These are phyloP conservation scores for Phylloscopus collybita DNA, from an alignment of 2,797 vertebrate genomes.

Conservation along the genomic window DNA sequence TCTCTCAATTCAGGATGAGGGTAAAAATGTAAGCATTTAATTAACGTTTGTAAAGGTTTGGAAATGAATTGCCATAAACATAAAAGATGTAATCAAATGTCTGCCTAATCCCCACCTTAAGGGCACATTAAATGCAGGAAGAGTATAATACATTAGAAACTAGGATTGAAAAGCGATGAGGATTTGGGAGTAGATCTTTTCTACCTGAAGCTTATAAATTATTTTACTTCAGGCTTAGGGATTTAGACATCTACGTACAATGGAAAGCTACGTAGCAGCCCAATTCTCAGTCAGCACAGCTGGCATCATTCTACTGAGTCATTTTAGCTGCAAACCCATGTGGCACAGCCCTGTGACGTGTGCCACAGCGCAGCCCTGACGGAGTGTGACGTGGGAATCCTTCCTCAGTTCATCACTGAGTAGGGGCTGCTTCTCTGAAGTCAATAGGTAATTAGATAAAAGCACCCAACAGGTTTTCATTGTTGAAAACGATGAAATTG, in stretches of 20 bases:
- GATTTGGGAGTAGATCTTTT: constrained; percentile 38
- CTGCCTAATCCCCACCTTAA: constrained; percentile 58
- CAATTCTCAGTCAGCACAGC: not conserved
- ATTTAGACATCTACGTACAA: constrained; percentile 23
- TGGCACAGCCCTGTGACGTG: not conserved
- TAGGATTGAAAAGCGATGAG: not conserved
- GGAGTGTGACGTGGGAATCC: not conserved
- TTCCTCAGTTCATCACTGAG: not conserved
- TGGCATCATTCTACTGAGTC: not conserved
- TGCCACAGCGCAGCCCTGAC: fast-evolving
- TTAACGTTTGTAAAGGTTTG: constrained; percentile 57
- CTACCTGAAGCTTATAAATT: constrained; percentile 44
- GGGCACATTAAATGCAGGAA: constrained; percentile 30
- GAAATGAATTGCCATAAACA: constrained; percentile 55
- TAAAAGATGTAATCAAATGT: constrained; percentile 59
- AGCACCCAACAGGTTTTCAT: not conserved
- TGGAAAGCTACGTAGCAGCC: not conserved
- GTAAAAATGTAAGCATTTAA: constrained; percentile 54
- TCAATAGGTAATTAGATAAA: not conserved
- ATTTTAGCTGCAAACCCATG: not conserved
- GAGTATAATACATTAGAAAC: not conserved
- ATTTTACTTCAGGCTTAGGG: constrained; percentile 41
- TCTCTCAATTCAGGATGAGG: not conserved
- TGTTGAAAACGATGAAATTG: not conserved
- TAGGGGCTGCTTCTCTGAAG: not conserved